Evolutionary conservation across 2,113 vertebrate genomes (phyloP), one percentile per base, ranked within the genome.

Genomic region (Poicephalus gulielmi): DNA sequence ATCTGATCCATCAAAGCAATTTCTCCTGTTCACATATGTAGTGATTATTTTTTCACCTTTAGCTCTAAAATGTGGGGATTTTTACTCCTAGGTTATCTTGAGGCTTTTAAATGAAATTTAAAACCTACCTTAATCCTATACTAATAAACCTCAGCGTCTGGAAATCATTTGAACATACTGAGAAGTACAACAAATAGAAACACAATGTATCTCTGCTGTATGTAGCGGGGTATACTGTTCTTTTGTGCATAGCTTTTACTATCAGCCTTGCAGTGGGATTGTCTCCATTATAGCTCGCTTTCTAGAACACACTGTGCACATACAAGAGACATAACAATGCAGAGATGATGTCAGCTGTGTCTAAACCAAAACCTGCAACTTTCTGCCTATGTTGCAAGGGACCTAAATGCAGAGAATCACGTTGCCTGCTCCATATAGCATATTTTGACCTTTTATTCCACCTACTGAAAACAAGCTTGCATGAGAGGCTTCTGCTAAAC

Each of bases 261-360:
- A 46, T 57, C 94, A 89, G 86, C 95, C 95, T 96, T 95, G 95
- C 83, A 82, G 60, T 30, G 90, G 69, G 96, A 96, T 96, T 96
- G 95, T 96, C 88, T 88, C 92, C 94, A 96, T 94, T 97, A 82
- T 96, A 86, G 53, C 62, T 85, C 1, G 0, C 95, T 96, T 96
- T 97, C 96, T 95, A 96, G 96, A 97, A 76, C 88, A 44, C 2
- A 0, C 96, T 93, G 92, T 73, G 77, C 95, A 93, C 94, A 50
- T 94, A 92, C 92, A 95, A 90, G 94, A 88, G 96, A 71, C 66
- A 69, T 44, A 93, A 97, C 95, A 97, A 97, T 95, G 94, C 91
- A 95, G 86, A 82, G 90, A 83, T 86, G 31, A 90, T 92, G 94
- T 96, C 94, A 97, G 95, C 96, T 93, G 66, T 82, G 86, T 84